Conservation (phyloP, 2,797 vertebrate genomes). For the Acropternis orthonyx region DNA sequence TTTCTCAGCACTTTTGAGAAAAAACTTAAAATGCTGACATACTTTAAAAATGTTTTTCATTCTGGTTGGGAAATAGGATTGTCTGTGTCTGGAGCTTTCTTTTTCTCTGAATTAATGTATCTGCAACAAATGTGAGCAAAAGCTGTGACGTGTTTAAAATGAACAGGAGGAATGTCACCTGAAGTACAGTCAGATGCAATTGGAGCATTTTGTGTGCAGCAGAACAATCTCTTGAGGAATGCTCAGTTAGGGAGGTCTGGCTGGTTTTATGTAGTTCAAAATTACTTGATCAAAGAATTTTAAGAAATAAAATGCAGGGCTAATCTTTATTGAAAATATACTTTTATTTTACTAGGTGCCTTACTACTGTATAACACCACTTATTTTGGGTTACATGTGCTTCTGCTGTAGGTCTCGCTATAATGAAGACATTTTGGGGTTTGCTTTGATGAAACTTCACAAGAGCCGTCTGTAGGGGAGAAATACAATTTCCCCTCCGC, state of each 20-base stretch:
- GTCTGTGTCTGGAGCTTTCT: background rate
- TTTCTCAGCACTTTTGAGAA: background rate
- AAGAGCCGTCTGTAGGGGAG: constrained; percentile 36
- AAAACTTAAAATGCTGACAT: background rate
- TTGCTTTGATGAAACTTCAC: constrained; percentile 63
- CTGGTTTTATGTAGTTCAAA: constrained; percentile 60
- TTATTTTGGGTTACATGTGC: constrained; percentile 12
- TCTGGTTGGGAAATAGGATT: background rate
- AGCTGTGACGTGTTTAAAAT: background rate
- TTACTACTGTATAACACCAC: constrained; percentile 49
- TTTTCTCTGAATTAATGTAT: background rate
- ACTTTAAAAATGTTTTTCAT: background rate
- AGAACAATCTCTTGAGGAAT: constrained; percentile 20
- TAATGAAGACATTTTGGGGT: constrained; percentile 18
- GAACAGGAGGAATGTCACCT: background rate
- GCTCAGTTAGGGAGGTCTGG: background rate
- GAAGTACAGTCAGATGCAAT: background rate
- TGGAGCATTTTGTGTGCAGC: background rate
- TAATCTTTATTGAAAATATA: constrained; percentile 61
- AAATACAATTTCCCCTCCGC: constrained; percentile 46
- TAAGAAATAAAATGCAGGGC: constrained; percentile 36
- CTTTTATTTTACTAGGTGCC: constrained; percentile 68
- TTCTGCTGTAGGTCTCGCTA: constrained; percentile 45
- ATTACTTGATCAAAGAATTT: constrained; percentile 65
- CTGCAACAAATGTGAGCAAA: background rate